These are phyloP conservation scores for Catostomus latipinnis DNA, from an alignment of 2,797 vertebrate genomes.

Conservation along the genomic window DNA sequence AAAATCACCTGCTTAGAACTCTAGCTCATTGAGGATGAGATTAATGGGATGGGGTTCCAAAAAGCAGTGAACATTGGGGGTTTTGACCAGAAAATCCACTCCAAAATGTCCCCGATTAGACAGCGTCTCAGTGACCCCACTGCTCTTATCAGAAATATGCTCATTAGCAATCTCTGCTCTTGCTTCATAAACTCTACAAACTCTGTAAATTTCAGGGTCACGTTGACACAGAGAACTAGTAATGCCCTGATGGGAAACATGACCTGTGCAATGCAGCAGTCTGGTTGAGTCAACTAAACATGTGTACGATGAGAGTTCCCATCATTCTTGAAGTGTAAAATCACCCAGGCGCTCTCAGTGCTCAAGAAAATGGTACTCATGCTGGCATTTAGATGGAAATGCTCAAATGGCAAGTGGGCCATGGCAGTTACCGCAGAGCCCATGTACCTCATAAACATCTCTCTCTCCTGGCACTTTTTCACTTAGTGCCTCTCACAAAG, in stretches of 20 bases:
- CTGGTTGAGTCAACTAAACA: conserved; percentile 34
- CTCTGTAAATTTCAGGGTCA: conserved; percentile 29
- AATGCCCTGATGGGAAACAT: conserved; percentile 49
- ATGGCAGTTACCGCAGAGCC: conserved; percentile 12
- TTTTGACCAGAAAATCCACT: conserved; percentile 32
- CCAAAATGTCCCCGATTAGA: conserved; percentile 43
- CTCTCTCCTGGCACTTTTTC: neutral
- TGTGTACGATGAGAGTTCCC: conserved; percentile 37
- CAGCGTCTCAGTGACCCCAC: conserved; percentile 17
- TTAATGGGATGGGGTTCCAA: conserved; percentile 12
- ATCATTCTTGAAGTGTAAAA: conserved; percentile 36
- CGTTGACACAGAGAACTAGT: conserved; percentile 1
- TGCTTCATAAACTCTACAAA: conserved; percentile 42
- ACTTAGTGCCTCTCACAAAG: neutral
- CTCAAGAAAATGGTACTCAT: conserved; percentile 38
- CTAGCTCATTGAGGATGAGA: conserved; percentile 1
- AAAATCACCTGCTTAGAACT: conserved; percentile 7
- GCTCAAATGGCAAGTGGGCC: conserved; percentile 41
- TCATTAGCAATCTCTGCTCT: conserved; percentile 28
- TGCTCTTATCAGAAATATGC: conserved; percentile 18
- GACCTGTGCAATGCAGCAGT: conserved; percentile 39
- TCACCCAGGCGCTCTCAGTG: conserved; percentile 23
- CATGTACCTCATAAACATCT: conserved; percentile 26
- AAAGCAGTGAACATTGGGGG: neutral
- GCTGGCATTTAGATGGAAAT: conserved; percentile 49